Conservation (phyloP, 1,140 invertebrate genomes). For the Chymomyza costata region DNA sequence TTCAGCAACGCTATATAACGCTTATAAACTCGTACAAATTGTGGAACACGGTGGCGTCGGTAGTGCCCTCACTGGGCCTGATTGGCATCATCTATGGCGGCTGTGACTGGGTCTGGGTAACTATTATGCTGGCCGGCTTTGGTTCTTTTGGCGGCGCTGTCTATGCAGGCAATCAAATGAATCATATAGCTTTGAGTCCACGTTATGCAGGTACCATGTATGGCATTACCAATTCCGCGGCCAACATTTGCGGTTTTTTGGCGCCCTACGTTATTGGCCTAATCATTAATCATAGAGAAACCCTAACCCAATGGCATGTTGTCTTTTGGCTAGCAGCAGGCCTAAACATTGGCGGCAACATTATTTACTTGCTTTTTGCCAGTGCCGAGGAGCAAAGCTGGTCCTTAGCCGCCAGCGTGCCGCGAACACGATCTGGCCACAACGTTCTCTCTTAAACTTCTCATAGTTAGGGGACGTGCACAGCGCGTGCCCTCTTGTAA, state of each 20-base stretch:
- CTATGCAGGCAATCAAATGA: slow-evolving; percentile 89
- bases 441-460: no score
- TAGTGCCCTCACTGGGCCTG: slow-evolving; percentile 84
- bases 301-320: slow-evolving; percentile 87
- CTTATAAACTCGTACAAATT: slow-evolving; percentile 83
- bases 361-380: slow-evolving; percentile 89
- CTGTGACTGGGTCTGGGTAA: slow-evolving; percentile 82
- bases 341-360: slow-evolving; percentile 85
- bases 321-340: slow-evolving; percentile 91
- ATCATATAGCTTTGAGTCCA: slow-evolving; percentile 91
- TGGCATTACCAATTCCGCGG: slow-evolving; percentile 90
- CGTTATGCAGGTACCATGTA: slow-evolving; percentile 91
- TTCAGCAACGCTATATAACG: slow-evolving; percentile 80
- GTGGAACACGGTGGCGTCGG: slow-evolving; percentile 85
- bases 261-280: slow-evolving; percentile 87
- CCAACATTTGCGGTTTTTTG: slow-evolving; percentile 90
- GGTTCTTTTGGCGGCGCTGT: slow-evolving; percentile 84
- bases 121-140: slow-evolving; percentile 82
- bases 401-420: slow-evolving; percentile 74
- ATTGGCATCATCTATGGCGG: slow-evolving; percentile 86
- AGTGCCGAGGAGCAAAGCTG: slow-evolving; percentile 88
- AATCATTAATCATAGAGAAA: slow-evolving; percentile 86
- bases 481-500: slow-evolving; percentile 11
- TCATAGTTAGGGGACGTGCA: background rate
- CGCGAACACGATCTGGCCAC: no score